A percentile compares a stretch with the other conserved stretches of the same genome.
Conservation (phyloP, 1,140 invertebrate genomes). For the honey bee (Apis mellifera) region Amel_HAv3.1 CM009935.2:6251001-6251500, state of each 20-base stretch:
- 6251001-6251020: background rate
- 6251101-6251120: too few species aligned
- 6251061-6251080: background rate
- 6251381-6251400: too few species aligned
- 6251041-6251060: background rate
- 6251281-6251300: background rate
- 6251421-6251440: too few species aligned
- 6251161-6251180: background rate
- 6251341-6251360: background rate
- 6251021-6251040: background rate
- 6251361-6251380: too few species aligned
- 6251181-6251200: background rate
- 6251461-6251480: too few species aligned
- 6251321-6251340: background rate
- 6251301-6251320: background rate
- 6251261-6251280: slow-evolving; percentile 16
- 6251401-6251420: too few species aligned
- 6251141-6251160: background rate
- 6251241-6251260: slow-evolving; percentile 7
- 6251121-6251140: background rate
- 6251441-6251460: too few species aligned
- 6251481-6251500: too few species aligned
- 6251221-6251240: background rate
- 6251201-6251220: background rate
- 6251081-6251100: background rate